phyloP scores from a whole-genome alignment of 2,113 vertebrate genomes.

The Pseudonaja textilis region DNA sequence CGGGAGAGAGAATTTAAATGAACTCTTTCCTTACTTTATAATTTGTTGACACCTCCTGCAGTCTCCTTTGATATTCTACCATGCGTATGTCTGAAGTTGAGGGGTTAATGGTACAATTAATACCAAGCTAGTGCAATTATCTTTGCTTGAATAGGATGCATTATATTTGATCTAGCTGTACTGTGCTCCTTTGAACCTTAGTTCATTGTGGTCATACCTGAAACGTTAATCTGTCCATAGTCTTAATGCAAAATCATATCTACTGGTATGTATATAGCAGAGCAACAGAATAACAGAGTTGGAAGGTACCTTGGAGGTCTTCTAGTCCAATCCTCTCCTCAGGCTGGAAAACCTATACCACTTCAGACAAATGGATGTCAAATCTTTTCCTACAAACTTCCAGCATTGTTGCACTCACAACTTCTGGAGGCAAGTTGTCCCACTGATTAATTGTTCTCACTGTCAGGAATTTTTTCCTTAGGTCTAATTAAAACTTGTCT shows the following conservation, averaged over 20 bases:
- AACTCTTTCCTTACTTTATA: slow-evolving; percentile 29
- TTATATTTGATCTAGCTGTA: neutral
- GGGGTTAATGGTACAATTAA: neutral
- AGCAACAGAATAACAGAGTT: too few species aligned
- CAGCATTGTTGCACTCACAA: too few species aligned
- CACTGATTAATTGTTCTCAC: too few species aligned
- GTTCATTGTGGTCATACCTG: neutral
- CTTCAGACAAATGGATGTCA: too few species aligned
- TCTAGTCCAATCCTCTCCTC: too few species aligned
- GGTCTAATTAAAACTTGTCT: too few species aligned
- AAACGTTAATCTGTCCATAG: neutral
- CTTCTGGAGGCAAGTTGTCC: too few species aligned
- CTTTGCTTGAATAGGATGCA: neutral
- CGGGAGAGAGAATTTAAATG: slow-evolving; percentile 43
- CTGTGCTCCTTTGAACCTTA: neutral
- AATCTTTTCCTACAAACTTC: too few species aligned
- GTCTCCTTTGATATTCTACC: neutral
- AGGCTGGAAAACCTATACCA: too few species aligned
- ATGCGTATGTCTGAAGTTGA: neutral
- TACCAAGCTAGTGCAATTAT: neutral
- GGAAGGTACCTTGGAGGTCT: too few species aligned
- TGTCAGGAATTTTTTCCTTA: too few species aligned
- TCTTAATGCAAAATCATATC: neutral
- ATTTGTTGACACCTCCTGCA: slow-evolving; percentile 5
- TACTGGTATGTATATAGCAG: neutral